A percentile compares a stretch with the other conserved stretches of the same genome.
Conservation (phyloP, 2,888 invertebrate species). For the Deilephila elpenor region DNA sequence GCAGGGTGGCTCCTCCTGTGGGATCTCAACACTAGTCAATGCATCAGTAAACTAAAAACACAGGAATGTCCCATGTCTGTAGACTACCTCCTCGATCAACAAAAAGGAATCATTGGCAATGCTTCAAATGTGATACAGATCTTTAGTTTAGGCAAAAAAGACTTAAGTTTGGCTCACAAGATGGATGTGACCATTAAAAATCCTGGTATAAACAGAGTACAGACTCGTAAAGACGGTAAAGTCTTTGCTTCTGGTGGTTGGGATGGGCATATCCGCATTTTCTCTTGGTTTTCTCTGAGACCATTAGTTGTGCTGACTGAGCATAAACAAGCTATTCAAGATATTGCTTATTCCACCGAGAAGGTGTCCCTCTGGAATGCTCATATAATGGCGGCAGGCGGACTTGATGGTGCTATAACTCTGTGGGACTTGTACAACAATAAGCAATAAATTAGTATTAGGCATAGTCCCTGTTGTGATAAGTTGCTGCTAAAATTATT, state of each 20-base stretch:
- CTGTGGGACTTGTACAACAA: slow-evolving; percentile 92
- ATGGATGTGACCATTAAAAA: slow-evolving; percentile 88
- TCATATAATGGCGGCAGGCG: slow-evolving; percentile 91
- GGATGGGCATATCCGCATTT: slow-evolving; percentile 90
- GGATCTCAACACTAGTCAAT: slow-evolving; percentile 87
- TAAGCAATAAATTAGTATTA: slow-evolving; percentile 58
- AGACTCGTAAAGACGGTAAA: slow-evolving; percentile 88
- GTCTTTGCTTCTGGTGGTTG: slow-evolving; percentile 90
- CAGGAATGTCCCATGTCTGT: slow-evolving; percentile 89
- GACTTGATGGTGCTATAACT: slow-evolving; percentile 90
- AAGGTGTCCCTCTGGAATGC: slow-evolving; percentile 88
- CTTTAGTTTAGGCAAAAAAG: slow-evolving; percentile 83
- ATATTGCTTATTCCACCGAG: slow-evolving; percentile 88
- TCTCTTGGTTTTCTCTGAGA: slow-evolving; percentile 90
- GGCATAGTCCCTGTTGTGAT: slow-evolving; percentile 24
- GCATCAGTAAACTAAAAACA: slow-evolving; percentile 83
- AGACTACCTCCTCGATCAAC: slow-evolving; percentile 87
- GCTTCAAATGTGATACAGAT: slow-evolving; percentile 86
- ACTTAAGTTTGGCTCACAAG: slow-evolving; percentile 83
- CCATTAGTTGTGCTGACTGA: slow-evolving; percentile 89
- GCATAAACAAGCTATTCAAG: slow-evolving; percentile 89
- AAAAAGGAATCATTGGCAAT: slow-evolving; percentile 88
- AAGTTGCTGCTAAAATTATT: slow-evolving; percentile 28
- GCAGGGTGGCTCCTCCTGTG: slow-evolving; percentile 89
- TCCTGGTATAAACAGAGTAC: slow-evolving; percentile 88